phyloP scores from a whole-genome alignment of 1,140 invertebrate species.

The Lepidostoma basale region DNA sequence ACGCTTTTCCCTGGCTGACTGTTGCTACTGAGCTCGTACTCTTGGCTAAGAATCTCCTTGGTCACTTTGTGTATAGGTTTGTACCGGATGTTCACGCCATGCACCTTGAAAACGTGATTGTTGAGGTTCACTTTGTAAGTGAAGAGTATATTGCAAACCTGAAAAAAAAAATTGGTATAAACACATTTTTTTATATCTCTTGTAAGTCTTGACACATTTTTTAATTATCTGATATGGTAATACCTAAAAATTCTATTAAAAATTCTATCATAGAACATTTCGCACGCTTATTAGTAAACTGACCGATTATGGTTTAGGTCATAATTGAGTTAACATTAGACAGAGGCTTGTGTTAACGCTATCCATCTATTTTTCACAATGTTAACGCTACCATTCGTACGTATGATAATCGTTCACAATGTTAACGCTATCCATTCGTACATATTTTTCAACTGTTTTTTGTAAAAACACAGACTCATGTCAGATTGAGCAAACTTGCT shows the following conservation, averaged over 20 bases:
- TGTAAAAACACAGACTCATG: not conserved
- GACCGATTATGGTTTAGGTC: no score
- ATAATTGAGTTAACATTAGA: no score
- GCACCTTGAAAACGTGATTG: slow-evolving; percentile 57
- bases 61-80: slow-evolving; percentile 58
- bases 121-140: slow-evolving; percentile 60
- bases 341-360: no score
- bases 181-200: not conserved
- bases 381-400: no score
- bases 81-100: slow-evolving; percentile 57
- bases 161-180: slow-evolving; percentile 41
- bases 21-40: slow-evolving; percentile 43
- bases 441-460: not conserved
- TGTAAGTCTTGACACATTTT: not conserved
- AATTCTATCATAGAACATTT: not conserved
- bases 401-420: no score
- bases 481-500: no score
- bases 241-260: not conserved
- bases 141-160: slow-evolving; percentile 58
- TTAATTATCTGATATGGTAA: not conserved
- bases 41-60: slow-evolving; percentile 52
- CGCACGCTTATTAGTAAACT: no score
- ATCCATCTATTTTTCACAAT: no score
- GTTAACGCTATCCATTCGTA: no score
- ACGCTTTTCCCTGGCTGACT: not conserved